phyloP scores from a whole-genome alignment of 2,113 vertebrate genomes.

The Muntiacus reevesi region DNA sequence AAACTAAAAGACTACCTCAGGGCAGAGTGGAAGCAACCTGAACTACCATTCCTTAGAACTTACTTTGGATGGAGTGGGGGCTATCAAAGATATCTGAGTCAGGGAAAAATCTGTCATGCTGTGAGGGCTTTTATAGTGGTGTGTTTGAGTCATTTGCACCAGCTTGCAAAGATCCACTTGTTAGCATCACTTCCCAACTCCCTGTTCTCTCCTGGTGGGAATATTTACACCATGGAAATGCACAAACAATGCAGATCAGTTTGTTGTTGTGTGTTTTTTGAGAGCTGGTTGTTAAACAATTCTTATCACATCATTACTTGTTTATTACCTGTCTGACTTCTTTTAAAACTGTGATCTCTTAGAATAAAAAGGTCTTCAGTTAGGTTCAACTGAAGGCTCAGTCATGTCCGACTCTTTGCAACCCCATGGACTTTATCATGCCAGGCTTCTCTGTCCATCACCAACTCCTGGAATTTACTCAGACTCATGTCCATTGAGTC shows the following conservation, averaged over 20 bases:
- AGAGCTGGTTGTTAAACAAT: neutral
- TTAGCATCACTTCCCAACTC: neutral
- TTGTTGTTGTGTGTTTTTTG: neutral
- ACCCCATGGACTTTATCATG: neutral
- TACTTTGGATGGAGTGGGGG: neutral
- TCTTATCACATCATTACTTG: neutral
- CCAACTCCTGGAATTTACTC: neutral
- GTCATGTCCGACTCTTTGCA: neutral
- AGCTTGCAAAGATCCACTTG: neutral
- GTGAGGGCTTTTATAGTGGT: neutral
- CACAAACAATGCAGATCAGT: neutral
- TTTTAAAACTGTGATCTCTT: neutral
- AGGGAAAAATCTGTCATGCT: neutral
- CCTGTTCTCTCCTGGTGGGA: neutral
- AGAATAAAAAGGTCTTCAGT: neutral
- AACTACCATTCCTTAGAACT: neutral
- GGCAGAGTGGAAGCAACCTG: neutral
- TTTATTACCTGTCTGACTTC: neutral
- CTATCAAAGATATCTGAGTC: neutral
- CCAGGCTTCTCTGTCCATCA: neutral
- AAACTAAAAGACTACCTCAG: neutral
- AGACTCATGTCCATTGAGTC: neutral
- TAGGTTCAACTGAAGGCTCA: rapidly evolving
- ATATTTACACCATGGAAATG: neutral
- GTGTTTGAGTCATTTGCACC: neutral